Percentiles rank a stretch among this genome's conserved stretches.
Evolutionary conservation across 2,888 invertebrate genomes (phyloP).

Genomic region (Eueremaeus valkanovi): DNA sequence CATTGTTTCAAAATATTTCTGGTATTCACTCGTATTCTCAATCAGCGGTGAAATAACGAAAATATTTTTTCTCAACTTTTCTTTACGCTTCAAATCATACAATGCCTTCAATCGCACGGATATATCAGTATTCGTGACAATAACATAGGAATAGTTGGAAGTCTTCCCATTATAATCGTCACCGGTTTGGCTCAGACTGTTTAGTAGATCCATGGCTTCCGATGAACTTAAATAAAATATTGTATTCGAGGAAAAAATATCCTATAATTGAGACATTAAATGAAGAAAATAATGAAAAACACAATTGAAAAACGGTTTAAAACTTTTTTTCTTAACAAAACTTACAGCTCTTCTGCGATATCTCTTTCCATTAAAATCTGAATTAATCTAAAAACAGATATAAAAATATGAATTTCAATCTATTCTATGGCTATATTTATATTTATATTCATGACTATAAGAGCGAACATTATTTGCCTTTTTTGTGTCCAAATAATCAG

Average conservation of each 20-base stretch:
- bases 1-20: constrained; percentile 27
- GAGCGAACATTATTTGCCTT: background rate
- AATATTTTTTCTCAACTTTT: constrained; percentile 19
- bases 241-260: constrained; percentile 25
- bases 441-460: background rate
- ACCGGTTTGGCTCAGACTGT: constrained; percentile 19
- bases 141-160: constrained; percentile 8
- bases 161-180: background rate
- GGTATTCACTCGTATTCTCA: constrained; percentile 32
- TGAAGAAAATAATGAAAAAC: background rate
- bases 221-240: constrained; percentile 38
- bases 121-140: constrained; percentile 25
- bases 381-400: background rate
- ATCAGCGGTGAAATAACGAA: constrained; percentile 36
- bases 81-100: constrained; percentile 1
- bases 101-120: constrained; percentile 3
- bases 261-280: constrained; percentile 15
- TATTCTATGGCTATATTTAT: too few species aligned
- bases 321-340: background rate
- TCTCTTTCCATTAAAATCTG: background rate
- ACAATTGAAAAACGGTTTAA: background rate
- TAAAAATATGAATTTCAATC: background rate
- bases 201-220: constrained; percentile 36
- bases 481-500: background rate
- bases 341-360: constrained; percentile 25